Base-by-base conservation (phyloP, 2,113 vertebrate genomes). In the Periophthalmodon schlosseri region DNA sequence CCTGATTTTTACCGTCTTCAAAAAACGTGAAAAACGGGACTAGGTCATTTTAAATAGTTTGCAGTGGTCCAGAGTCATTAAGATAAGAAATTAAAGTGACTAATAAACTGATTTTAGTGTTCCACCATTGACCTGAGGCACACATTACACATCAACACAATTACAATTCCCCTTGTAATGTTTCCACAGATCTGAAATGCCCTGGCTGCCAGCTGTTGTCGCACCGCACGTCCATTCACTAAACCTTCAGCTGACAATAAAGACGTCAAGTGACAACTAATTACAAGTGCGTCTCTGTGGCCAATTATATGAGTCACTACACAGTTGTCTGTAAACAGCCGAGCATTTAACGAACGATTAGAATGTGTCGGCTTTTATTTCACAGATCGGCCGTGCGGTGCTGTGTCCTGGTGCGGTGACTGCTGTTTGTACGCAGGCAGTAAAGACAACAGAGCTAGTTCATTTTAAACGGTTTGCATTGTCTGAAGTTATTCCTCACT, bases 261-360 rank as follows among this genome's bases (percentile, higher is more conserved):
- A 83, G 82, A 80, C 44, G 52, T 86, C 85, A 77, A 67, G 72
- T 46, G 65, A 73, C 67, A 66, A 72, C 72, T 78, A 81, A 84
- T 76, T 83, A 70, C 79, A 78, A 76, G 80, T 60, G 80, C 76
- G 64, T 85, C 73, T 70, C 81, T 24, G 68, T 28, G 74, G 77
- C 68, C 75, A 74, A 78, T 85, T 73, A 77, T 64, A 82, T 60
- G 77, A 83, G 72, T 73, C 81, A 78, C 75, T 78, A 72, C 77
- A 76, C 73, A 52, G 58, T 60, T 49, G 56, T 34, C 75, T 74
- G 78, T 77, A 44, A 10, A 85, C 79, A 74, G 75, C 79, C 39
- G 63, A 79, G 82, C 72, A 50, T 81, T 82, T 77, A 84, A 68
- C 77, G 79, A 84, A 68, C 78, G 74, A 83, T 77, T 83, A 73